A percentile compares a stretch with the other conserved stretches of the same genome.
These are phyloP conservation scores for Orchestes rusci DNA, from an alignment of 2,888 invertebrate genomes.

Conservation along the genomic window DNA sequence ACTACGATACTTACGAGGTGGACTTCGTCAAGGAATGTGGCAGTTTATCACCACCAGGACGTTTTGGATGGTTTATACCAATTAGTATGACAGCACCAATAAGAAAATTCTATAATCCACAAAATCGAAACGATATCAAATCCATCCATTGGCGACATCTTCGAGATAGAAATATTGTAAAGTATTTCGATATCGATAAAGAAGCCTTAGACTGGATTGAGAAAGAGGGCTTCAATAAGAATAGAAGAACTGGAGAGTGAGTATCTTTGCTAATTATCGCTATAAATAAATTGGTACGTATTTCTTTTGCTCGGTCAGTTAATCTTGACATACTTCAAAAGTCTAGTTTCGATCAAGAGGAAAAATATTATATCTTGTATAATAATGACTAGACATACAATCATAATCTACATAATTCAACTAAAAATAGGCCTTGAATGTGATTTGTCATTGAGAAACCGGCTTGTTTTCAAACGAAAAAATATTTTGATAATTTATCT, in stretches of 20 bases:
- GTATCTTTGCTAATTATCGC: too few species aligned
- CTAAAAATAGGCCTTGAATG: too few species aligned
- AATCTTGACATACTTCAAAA: too few species aligned
- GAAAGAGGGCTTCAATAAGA: not conserved
- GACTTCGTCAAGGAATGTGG: slow-evolving; percentile 49
- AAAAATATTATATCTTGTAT: too few species aligned
- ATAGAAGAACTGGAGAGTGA: slow-evolving; percentile 14
- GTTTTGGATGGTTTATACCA: slow-evolving; percentile 62
- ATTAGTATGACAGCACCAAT: slow-evolving; percentile 34
- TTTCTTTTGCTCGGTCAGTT: too few species aligned
- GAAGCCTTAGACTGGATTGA: slow-evolving; percentile 10
- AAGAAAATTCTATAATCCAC: slow-evolving; percentile 17
- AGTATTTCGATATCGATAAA: slow-evolving; percentile 45
- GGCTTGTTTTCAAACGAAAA: too few species aligned
- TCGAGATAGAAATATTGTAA: slow-evolving; percentile 42
- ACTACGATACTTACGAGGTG: slow-evolving; percentile 49
- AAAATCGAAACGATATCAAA: slow-evolving; percentile 8
- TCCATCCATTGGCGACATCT: slow-evolving; percentile 51
- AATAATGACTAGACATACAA: too few species aligned
- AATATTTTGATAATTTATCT: too few species aligned
- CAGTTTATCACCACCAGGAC: slow-evolving; percentile 48
- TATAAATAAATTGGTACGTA: too few species aligned
- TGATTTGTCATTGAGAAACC: too few species aligned
- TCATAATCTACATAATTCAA: too few species aligned
- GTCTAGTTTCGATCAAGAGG: too few species aligned